Base-by-base conservation (phyloP, 2,797 vertebrate species). In the Silurus aristotelis region DNA sequence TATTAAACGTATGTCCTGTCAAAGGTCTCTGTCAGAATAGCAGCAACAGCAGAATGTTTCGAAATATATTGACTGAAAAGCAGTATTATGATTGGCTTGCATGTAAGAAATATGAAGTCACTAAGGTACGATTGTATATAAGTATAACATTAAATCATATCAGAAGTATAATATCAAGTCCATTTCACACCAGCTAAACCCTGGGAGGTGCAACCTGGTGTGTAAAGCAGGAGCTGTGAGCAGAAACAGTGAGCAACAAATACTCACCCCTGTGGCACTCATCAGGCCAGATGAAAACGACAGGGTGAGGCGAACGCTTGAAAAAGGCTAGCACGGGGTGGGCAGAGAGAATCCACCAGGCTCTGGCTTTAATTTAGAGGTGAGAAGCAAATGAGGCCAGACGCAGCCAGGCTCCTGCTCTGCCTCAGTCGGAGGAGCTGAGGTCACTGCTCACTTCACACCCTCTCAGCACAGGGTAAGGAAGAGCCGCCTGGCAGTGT, bases 331-430 rank as follows among this genome's bases (percentile, higher is more conserved):
- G 67, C 81, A 77, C 73, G 2, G 56, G 72, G 73, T 72, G 85
- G 79, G 73, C 89, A 84, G 90, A 84, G 86, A 91, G 90, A 85
- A 89, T 79, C 72, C 31, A 89, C 87, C 85, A 86, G 15, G 73
- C 78, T 84, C 55, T 90, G 86, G 76, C 90, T 90, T 92, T 93
- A 94, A 93, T 93, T 93, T 92, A 92, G 93, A 93, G 92, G 91
- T 93, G 92, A 92, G 88, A 92, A 92, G 89, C 91, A 91, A 93
- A 93, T 94, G 90, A 94, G 90, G 90, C 89, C 88, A 88, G 88
- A 90, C 89, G 90, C 82, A 87, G 90, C 86, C 83, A 4, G 25
- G 84, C 79, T 75, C 52, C 48, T 38, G 71, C 89, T 90, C 91
- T 91, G 27, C 89, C 88, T 93, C 91, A 90, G 88, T 52, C 68